These are phyloP conservation scores for Pyrrhosoma nymphula DNA, from an alignment of 2,888 invertebrate species.

Conservation along the genomic window DNA sequence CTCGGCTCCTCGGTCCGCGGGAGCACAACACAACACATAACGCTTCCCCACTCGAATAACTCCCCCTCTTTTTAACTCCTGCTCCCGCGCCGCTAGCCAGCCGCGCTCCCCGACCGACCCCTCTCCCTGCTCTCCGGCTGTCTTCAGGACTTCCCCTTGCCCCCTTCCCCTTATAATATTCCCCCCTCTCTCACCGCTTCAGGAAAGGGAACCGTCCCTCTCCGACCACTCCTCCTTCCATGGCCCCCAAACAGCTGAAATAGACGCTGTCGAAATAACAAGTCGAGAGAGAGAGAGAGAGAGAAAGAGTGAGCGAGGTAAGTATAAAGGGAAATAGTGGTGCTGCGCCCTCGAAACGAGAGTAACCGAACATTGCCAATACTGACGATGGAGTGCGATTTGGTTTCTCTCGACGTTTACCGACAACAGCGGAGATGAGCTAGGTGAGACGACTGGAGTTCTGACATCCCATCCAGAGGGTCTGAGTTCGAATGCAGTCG, in stretches of 20 bases:
- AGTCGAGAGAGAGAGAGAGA: conserved; percentile 10
- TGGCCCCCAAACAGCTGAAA: neutral
- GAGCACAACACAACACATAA: neutral
- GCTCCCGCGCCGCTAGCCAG: neutral
- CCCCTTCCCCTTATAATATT: neutral
- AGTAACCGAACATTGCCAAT: neutral
- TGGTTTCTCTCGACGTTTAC: no score
- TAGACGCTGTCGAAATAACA: conserved; percentile 36
- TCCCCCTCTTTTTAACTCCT: no score
- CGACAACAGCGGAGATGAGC: no score
- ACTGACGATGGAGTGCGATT: neutral
- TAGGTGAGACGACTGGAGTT: no score
- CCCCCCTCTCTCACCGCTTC: neutral
- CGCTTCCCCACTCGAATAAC: no score
- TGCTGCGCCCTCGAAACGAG: neutral
- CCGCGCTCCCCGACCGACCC: neutral
- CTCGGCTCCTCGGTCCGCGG: neutral
- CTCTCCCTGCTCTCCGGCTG: neutral
- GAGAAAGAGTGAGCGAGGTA: neutral
- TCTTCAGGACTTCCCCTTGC: neutral
- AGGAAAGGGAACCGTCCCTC: neutral
- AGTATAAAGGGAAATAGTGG: neutral
- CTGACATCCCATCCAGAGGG: no score
- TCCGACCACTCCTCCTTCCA: neutral
- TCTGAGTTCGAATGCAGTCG: no score